A percentile compares a stretch with the other conserved stretches of the same genome.
These are phyloP conservation scores for Falco concolor DNA, from an alignment of 2,797 vertebrate genomes.

Conservation along the genomic window DNA sequence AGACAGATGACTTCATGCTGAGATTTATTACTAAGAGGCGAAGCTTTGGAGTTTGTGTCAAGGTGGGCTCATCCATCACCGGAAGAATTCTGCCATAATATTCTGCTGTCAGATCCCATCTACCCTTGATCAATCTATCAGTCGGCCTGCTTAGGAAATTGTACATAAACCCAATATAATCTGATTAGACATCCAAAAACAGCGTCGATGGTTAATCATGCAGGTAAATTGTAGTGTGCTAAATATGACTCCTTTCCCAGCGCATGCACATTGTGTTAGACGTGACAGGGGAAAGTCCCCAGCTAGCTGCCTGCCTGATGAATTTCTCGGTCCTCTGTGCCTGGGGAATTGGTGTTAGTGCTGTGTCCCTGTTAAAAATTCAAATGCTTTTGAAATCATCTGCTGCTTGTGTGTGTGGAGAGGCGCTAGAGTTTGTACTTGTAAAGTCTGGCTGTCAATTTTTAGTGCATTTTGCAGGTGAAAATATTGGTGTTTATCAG, in stretches of 20 bases:
- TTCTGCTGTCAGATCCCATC: slow-evolving; percentile 48
- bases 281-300: background rate
- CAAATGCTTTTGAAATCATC: background rate
- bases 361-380: background rate
- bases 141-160: slow-evolving; percentile 50
- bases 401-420: background rate
- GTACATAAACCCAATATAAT: slow-evolving; percentile 32
- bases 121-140: slow-evolving; percentile 56
- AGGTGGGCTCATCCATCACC: slow-evolving; percentile 48
- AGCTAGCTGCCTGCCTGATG: background rate
- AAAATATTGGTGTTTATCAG: background rate
- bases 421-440: background rate
- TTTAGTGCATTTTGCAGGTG: background rate
- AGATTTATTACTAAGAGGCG: slow-evolving; percentile 59
- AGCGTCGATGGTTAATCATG: slow-evolving; percentile 37
- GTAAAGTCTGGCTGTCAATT: background rate
- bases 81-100: slow-evolving; percentile 57
- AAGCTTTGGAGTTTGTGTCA: slow-evolving; percentile 61
- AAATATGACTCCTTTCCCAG: background rate
- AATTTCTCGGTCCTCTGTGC: background rate
- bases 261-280: background rate
- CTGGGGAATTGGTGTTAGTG: background rate
- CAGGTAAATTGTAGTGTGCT: slow-evolving; percentile 47
- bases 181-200: slow-evolving; percentile 28
- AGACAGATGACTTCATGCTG: slow-evolving; percentile 65